Percentiles rank a stretch among this genome's conserved stretches.
phyloP scores from a whole-genome alignment of 2,797 vertebrate species.

The Microchirus variegatus region DNA sequence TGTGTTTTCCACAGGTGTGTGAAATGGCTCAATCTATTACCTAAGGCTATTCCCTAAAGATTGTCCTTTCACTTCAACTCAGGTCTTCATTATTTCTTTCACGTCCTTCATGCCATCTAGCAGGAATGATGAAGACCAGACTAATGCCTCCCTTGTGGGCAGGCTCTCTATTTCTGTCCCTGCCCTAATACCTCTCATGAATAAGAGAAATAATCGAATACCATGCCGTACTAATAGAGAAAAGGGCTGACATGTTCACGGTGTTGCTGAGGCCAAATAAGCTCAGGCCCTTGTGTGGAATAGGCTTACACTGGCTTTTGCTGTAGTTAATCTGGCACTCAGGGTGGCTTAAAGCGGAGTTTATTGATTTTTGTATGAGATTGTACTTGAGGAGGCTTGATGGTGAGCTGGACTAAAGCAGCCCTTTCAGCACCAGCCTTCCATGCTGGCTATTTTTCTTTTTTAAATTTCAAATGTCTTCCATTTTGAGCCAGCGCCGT shows the following conservation, averaged over 20 bases:
- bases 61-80: slow-evolving; percentile 45
- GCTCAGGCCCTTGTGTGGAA: slow-evolving; percentile 12
- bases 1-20: slow-evolving; percentile 27
- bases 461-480: slow-evolving; percentile 25
- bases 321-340: slow-evolving; percentile 28
- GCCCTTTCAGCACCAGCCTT: slow-evolving; percentile 16
- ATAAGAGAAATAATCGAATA: slow-evolving; percentile 41
- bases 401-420: slow-evolving; percentile 25
- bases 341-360: slow-evolving; percentile 23
- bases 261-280: slow-evolving; percentile 14
- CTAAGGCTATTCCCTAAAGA: slow-evolving; percentile 52
- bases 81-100: slow-evolving; percentile 52
- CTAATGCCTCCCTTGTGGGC: slow-evolving; percentile 34
- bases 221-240: slow-evolving; percentile 19
- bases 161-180: slow-evolving; percentile 19
- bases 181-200: slow-evolving; percentile 35
- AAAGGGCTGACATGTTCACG: slow-evolving; percentile 5
- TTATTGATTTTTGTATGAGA: slow-evolving; percentile 48
- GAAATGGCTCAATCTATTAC: slow-evolving; percentile 27
- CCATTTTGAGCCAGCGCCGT: slow-evolving; percentile 14
- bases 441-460: slow-evolving; percentile 4
- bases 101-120: slow-evolving; percentile 21
- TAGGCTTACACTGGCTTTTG: slow-evolving; percentile 20
- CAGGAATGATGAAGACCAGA: slow-evolving; percentile 26
- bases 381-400: slow-evolving; percentile 28